These are phyloP conservation scores for Procapra przewalskii DNA, from an alignment of 2,113 vertebrate species.

Conservation along the genomic window DNA sequence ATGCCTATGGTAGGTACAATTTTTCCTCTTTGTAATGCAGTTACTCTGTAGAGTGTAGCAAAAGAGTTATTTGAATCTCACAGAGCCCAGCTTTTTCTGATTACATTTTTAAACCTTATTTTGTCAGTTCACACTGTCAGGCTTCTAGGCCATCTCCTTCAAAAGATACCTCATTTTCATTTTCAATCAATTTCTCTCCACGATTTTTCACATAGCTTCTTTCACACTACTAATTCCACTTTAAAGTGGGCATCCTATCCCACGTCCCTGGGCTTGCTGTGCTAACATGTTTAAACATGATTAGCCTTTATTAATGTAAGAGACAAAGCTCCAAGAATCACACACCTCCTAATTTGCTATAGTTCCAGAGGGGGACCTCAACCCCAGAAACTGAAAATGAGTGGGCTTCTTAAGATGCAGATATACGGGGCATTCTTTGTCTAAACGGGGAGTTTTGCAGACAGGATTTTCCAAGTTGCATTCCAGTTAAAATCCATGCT, in stretches of 20 bases:
- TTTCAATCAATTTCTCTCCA: conserved; percentile 82
- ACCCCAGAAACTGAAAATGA: conserved; percentile 54
- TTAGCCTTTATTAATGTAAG: conserved; percentile 71
- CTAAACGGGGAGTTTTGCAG: background rate
- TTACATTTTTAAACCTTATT: conserved; percentile 69
- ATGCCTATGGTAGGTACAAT: background rate
- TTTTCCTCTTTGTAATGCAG: conserved; percentile 24
- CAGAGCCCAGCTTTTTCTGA: conserved; percentile 37
- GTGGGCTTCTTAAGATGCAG: background rate
- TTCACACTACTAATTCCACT: conserved; percentile 80
- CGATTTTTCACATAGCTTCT: conserved; percentile 76
- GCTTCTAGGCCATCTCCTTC: conserved; percentile 38
- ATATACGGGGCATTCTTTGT: background rate
- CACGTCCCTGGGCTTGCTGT: conserved; percentile 76
- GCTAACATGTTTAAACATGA: conserved; percentile 81
- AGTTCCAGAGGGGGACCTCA: conserved; percentile 50
- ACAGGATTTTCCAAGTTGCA: background rate
- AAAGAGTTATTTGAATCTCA: conserved; percentile 43
- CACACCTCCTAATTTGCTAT: conserved; percentile 66
- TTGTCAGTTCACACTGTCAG: conserved; percentile 58
- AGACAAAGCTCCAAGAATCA: conserved; percentile 55
- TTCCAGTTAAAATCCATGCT: background rate
- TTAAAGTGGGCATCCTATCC: conserved; percentile 72
- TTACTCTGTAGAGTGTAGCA: conserved; percentile 26
- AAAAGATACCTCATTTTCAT: conserved; percentile 78